These are phyloP conservation scores for Oxyteleia sp. DNA, from an alignment of 2,888 invertebrate genomes.

Conservation along the genomic window DNA sequence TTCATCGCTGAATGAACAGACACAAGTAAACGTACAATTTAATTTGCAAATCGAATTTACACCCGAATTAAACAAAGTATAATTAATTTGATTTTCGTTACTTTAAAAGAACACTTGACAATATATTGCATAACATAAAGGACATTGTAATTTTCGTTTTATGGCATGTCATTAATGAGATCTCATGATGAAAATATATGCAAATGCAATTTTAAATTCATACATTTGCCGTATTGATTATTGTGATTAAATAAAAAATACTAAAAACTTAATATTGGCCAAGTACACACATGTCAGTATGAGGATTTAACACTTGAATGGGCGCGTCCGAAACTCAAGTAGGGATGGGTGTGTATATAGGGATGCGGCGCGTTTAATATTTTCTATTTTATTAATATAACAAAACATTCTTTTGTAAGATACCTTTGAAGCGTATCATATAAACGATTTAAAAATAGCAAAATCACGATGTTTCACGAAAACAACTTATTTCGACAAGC, in stretches of 20 bases:
- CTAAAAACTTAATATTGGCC: slow-evolving; percentile 30
- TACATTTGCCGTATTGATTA: not conserved
- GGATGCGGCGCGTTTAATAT: slow-evolving; percentile 23
- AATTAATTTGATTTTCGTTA: not conserved
- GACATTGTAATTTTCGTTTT: not conserved
- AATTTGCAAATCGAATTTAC: not conserved
- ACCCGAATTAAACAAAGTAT: not conserved
- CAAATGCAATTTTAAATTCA: not conserved
- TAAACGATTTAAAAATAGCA: no score
- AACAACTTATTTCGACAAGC: no score
- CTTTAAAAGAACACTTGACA: not conserved
- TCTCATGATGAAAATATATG: not conserved
- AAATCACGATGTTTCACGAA: no score
- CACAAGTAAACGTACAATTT: not conserved
- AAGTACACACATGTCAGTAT: slow-evolving; percentile 9
- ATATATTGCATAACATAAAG: not conserved
- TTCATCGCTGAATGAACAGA: not conserved
- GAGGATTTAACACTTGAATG: slow-evolving; percentile 46
- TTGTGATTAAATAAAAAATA: slow-evolving; percentile 17
- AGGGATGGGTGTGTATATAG: slow-evolving; percentile 44
- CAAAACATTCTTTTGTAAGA: not conserved
- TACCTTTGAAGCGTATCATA: no score
- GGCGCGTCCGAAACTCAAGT: slow-evolving; percentile 48
- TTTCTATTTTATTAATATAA: slow-evolving; percentile 32
- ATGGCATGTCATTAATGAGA: no score